These are phyloP conservation scores for Pandion haliaetus DNA, from an alignment of 2,113 vertebrate species.

Conservation along the genomic window DNA sequence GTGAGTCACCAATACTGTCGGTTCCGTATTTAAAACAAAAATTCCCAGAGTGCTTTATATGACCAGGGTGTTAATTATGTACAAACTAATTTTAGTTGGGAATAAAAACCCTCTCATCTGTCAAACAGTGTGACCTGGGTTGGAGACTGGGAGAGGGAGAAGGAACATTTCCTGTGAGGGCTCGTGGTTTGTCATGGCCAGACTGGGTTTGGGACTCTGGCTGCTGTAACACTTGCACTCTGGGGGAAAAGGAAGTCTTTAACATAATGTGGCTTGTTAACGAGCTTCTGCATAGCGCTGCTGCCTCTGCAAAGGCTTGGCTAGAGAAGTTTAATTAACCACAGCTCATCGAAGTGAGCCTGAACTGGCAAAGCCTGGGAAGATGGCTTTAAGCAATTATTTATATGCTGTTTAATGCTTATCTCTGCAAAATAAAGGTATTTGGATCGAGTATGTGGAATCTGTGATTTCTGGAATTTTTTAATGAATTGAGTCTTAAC, in stretches of 20 bases:
- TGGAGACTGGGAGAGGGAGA: neutral
- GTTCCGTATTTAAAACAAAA: neutral
- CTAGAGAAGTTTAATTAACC: neutral
- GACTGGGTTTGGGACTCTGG: neutral
- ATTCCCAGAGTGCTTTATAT: neutral
- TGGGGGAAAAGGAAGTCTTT: neutral
- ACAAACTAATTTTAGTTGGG: neutral
- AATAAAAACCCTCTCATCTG: neutral
- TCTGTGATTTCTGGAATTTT: neutral
- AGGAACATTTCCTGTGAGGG: neutral
- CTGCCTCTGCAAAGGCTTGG: neutral
- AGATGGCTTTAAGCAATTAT: neutral
- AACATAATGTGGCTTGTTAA: neutral
- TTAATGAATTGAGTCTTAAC: neutral
- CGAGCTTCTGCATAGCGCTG: neutral
- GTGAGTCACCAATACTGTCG: neutral
- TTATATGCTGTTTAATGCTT: neutral
- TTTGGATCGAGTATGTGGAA: neutral
- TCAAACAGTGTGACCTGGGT: neutral
- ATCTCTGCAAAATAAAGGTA: neutral
- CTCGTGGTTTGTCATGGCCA: slow-evolving; percentile 24
- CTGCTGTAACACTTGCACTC: neutral
- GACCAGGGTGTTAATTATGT: neutral
- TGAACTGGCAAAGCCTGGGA: neutral
- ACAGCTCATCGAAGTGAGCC: neutral